Percentiles rank a stretch among this genome's conserved stretches.
Conservation (phyloP, 2,888 invertebrate species). For the Eudasyphora cyanicolor region DNA sequence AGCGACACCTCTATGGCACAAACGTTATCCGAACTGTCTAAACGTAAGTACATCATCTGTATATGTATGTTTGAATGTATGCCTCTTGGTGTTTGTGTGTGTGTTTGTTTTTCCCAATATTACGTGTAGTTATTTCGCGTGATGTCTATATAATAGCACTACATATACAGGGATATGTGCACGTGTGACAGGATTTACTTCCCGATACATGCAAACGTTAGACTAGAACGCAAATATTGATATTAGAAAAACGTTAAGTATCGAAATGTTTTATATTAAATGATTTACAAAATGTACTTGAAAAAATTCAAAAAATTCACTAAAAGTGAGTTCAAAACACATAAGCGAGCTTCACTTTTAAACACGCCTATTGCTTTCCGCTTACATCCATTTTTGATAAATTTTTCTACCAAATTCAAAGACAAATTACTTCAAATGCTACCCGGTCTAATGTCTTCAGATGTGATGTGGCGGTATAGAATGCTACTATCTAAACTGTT, state of each 20-base stretch:
- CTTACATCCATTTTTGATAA: too few species aligned
- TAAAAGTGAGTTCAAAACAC: too few species aligned
- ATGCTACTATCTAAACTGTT: slow-evolving; percentile 56
- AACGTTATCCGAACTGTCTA: not conserved
- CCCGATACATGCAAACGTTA: not conserved
- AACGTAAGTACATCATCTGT: too few species aligned
- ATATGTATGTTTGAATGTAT: not conserved
- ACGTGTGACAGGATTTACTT: not conserved
- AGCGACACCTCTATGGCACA: not conserved
- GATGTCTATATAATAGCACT: not conserved
- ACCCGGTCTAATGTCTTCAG: not conserved
- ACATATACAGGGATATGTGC: not conserved
- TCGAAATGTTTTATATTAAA: too few species aligned
- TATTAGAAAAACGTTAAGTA: too few species aligned
- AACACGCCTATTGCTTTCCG: too few species aligned
- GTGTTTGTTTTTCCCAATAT: not conserved
- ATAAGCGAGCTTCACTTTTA: too few species aligned
- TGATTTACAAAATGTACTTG: too few species aligned
- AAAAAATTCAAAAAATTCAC: too few species aligned
- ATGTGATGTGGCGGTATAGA: not conserved
- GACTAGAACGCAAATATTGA: not conserved
- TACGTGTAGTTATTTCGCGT: slow-evolving; percentile 16
- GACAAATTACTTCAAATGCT: not conserved
- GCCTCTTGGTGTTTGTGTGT: not conserved
- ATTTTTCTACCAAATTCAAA: too few species aligned